Base-by-base conservation (phyloP, 2,888 invertebrate genomes). In the Tenodera sinensis region DNA sequence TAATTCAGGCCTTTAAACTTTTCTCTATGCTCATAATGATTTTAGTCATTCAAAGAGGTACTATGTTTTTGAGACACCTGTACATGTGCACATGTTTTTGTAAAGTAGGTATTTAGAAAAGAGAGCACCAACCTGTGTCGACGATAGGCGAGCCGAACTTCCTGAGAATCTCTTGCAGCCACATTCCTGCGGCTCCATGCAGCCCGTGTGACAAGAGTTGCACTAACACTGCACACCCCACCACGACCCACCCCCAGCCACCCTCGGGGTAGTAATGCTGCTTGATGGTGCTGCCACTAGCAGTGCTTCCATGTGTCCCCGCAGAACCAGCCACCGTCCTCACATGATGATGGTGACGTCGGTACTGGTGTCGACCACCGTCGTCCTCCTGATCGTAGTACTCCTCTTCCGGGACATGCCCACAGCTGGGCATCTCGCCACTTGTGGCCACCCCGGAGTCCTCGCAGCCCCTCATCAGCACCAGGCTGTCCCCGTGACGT, bases 171-270 rank as follows among this genome's bases (percentile, higher is more conserved):
- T 90, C 90, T 42, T 34, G 83, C 71, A 90, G 83, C 87, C 90
- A 81, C 20, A 91, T 87, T n/a, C 91, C 91, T 4, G 89, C 89
- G 47, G 91, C 90, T 34, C 89, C 90, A 84, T 97, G 96, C 91
- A 97, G 93, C 0, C 97, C 97, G 92, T 97, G 96, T 27, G 96
- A 95, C 71, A 98, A 93, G 81, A 97, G 94, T 93, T 97, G 97
- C 81, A 96, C 96, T 28, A 96, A 93, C 28, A 97, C 95, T 30
- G 96, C 96, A 42, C 96, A 96, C 28, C 95, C 94, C 2, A 97
- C 95, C 88, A 97, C 96, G 88, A 97, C 95, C 97, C 97, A 97
- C 9, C 97, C 98, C 97, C 91, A 90, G 20, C 91, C 90, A 42
- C 91, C 92, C 90, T 92, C 92, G 85, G 90, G 91, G 89, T 91